These are phyloP conservation scores for Ophion ventricosus DNA, from an alignment of 2,888 invertebrate species.

Conservation along the genomic window DNA sequence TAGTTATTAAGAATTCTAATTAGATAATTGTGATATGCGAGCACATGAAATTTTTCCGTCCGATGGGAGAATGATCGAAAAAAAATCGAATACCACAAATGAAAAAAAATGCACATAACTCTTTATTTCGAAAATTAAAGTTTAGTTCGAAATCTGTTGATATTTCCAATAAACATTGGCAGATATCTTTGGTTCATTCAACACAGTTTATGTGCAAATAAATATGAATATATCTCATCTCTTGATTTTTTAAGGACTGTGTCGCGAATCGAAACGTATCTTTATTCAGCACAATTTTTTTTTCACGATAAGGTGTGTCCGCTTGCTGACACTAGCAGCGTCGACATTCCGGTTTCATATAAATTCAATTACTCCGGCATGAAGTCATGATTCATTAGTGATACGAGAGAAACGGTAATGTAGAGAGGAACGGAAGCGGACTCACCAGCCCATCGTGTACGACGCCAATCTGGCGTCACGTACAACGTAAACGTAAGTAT, in stretches of 20 bases:
- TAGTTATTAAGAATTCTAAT: background rate
- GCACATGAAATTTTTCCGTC: background rate
- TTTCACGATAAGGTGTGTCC: background rate
- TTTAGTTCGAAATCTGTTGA: no score
- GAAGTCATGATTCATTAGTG: slow-evolving; percentile 47
- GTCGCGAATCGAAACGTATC: no score
- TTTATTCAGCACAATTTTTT: background rate
- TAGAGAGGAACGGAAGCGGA: background rate
- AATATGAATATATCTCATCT: no score
- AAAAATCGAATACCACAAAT: no score
- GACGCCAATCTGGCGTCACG: background rate
- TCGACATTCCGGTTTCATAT: slow-evolving; percentile 36
- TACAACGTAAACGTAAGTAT: background rate
- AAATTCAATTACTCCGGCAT: slow-evolving; percentile 44
- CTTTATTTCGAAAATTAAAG: no score
- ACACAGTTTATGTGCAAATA: no score
- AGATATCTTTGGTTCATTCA: no score
- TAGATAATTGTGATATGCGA: background rate
- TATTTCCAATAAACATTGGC: no score
- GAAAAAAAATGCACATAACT: no score
- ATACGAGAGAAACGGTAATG: background rate
- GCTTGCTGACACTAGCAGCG: background rate
- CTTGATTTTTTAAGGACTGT: no score
- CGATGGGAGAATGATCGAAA: no score
- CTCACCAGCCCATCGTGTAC: background rate